These are phyloP conservation scores for Drosophila robusta DNA, from an alignment of 2,888 invertebrate genomes.

Conservation along the genomic window DNA sequence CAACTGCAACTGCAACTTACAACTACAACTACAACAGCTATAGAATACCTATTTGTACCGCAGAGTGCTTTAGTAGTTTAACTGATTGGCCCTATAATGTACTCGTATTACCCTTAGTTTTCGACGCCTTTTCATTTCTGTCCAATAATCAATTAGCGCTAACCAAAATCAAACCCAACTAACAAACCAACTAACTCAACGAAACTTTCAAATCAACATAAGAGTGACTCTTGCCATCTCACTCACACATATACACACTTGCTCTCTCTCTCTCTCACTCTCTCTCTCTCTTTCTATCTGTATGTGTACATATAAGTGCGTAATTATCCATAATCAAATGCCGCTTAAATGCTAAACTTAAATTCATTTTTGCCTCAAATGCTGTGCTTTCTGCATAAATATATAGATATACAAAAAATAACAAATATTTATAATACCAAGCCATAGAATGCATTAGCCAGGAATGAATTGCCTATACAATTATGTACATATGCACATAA, in stretches of 20 bases:
- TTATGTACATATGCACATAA: constrained; percentile 17
- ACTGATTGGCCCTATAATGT: constrained; percentile 66
- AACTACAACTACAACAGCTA: constrained; percentile 6
- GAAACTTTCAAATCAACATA: background rate
- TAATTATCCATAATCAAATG: constrained; percentile 17
- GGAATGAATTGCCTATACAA: constrained; percentile 15
- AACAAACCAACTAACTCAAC: constrained; percentile 16
- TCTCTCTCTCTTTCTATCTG: constrained; percentile 7
- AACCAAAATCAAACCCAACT: constrained; percentile 20
- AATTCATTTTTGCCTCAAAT: constrained; percentile 11
- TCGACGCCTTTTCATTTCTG: constrained; percentile 42
- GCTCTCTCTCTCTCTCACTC: background rate
- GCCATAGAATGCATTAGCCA: background rate
- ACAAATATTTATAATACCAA: background rate
- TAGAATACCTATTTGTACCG: constrained; percentile 25
- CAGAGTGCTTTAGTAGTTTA: constrained; percentile 70
- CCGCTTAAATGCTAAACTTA: constrained; percentile 21
- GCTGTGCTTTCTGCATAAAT: constrained; percentile 26
- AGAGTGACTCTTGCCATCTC: background rate
- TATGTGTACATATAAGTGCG: constrained; percentile 14
- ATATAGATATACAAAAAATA: background rate
- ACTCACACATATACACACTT: background rate
- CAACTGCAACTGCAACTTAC: background rate
- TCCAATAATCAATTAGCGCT: constrained; percentile 39
- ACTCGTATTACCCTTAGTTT: constrained; percentile 43